Percentiles rank a stretch among this genome's conserved stretches.
Conservation (phyloP, 2,797 vertebrate genomes). For the Hybognathus amarus region DNA sequence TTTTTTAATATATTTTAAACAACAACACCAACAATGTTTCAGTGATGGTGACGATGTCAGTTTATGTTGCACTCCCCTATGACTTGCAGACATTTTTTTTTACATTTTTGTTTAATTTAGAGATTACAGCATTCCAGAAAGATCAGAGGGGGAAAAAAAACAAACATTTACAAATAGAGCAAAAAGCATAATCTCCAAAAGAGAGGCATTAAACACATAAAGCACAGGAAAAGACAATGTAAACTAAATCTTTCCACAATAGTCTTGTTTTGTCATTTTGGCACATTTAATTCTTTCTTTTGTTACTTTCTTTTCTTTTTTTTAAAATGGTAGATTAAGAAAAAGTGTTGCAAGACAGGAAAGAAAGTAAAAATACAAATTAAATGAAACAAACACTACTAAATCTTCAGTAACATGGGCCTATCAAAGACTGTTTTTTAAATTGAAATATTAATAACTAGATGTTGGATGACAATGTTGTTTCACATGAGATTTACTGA, state of each 20-base stretch:
- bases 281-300: conserved; percentile 22
- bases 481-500: conserved; percentile 14
- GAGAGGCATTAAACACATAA: conserved; percentile 57
- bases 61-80: conserved; percentile 54
- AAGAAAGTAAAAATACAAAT: background rate
- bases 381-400: conserved; percentile 1
- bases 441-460: background rate
- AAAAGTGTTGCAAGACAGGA: background rate
- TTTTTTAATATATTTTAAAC: conserved; percentile 54
- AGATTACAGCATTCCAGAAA: conserved; percentile 60
- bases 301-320: background rate
- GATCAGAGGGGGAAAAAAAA: conserved; percentile 40
- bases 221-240: conserved; percentile 50
- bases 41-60: conserved; percentile 58
- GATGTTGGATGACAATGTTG: background rate
- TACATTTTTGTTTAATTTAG: conserved; percentile 58
- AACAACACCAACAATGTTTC: conserved; percentile 64
- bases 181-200: conserved; percentile 48
- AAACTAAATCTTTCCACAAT: conserved; percentile 51
- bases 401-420: conserved; percentile 3
- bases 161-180: conserved; percentile 51
- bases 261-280: conserved; percentile 51
- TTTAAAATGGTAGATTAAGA: background rate
- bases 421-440: background rate
- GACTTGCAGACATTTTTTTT: conserved; percentile 59